Evolutionary conservation across 1,140 invertebrate genomes (phyloP), one percentile per base, ranked within the genome.

Genomic region (Propsilocerus akamusi): DNA sequence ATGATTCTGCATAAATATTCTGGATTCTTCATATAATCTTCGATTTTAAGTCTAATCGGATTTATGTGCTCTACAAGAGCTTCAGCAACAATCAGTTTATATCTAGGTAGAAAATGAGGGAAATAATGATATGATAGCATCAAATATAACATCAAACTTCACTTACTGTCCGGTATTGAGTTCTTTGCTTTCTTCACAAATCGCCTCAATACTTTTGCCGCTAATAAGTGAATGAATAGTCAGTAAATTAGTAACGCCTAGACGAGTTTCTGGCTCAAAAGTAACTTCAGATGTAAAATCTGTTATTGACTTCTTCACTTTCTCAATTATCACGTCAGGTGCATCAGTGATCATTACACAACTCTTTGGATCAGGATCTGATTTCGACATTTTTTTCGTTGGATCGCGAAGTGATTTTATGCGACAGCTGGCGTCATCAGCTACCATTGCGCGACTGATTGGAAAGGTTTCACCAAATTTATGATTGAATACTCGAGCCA

Each of bases 341-440:
- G 73, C 59, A 66, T 99, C 94, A 20, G 69, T 79, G 2, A 98
- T 61, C 49, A 85, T 74, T 46, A 99, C 86, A 49, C 83, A 70
- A 52, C 82, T 82, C 59, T 79, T 84, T 1, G 71, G 57, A 71
- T 91, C 80, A 0, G 68, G 54, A 55, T 93, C 85, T 0, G 95
- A 98, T 70, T 99, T 99, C 5, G 95, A 98, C 96, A 99, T 99
- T 72, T 99, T 99, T 59, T 86, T 85, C 0, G 59, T 59, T 1
- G 94, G 87, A 59, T 93, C 78, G 28, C 86, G 71, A 12, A 97
- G 66, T 62, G 86, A 94, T 59, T 78, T 77, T 17, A 96, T 69
- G 32, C 86, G 71, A 7, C 72, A 70, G 52, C 72, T 72, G 25
- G 70, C 68, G 25, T 73, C 68, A 20, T 73, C 74, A 74, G 62